Base-by-base conservation (phyloP, 2,888 invertebrate species). In the Lomographa bimaculata region DNA sequence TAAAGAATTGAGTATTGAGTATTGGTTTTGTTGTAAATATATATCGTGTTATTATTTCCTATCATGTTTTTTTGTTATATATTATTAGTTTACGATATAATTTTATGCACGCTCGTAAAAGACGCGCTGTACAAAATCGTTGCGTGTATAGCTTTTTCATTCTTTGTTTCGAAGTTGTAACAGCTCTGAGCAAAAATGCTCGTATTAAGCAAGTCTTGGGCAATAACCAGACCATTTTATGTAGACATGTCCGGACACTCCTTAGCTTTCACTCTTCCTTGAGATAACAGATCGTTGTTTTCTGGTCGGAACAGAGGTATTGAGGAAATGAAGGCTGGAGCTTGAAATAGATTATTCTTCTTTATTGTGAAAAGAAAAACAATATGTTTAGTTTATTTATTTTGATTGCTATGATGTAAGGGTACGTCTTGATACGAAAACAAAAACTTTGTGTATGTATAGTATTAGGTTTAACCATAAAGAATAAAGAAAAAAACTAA, bases 131-230 rank as follows among this genome's bases (percentile, higher is more conserved):
- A n/a, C n/a, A n/a, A n/a, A n/a, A n/a, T n/a, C n/a, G 14, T 4
- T 14, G 14, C 14, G 14, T 14, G 14, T 14, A 14, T 3, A 14
- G 14, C 14, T 14, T 4, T 14, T 14, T 3, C 14, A 14, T 14
- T 14, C 14, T 3, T 14, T 14, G 14, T 14, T 14, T 14, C 4
- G 4, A 14, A 14, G 14, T 4, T 14, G 14, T 71, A 75, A 73
- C 61, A 66, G 70, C 62, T 65, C 70, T 69, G 64, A 58, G 78
- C 76, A 74, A 78, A 81, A 80, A 73, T 73, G 56, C 65, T 61
- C 59, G 57, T 19, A 14, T 32, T 38, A 25, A 30, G 36, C 23
- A 29, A 37, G 42, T 36, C 18, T 36, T 32, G 16, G 25, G 42
- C 23, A 50, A 41, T 44, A 62, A 26, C 7, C 7, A 35, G 36